Base-by-base conservation (phyloP, 2,888 invertebrate genomes). In the Pristionchus maxplancki region DNA sequence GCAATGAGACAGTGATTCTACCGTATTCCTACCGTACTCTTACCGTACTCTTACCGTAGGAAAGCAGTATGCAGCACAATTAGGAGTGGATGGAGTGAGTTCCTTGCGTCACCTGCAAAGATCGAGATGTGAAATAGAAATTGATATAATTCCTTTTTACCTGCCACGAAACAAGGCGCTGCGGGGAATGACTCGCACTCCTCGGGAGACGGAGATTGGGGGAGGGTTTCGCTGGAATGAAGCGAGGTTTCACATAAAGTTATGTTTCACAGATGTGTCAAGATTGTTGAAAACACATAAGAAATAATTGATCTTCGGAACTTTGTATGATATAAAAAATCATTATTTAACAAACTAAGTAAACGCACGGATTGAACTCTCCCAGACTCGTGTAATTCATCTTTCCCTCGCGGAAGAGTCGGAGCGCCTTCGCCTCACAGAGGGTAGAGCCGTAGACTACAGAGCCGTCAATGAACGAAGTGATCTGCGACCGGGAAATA, bases 381-480 rank as follows among this genome's bases (percentile, higher is more conserved):
- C 88, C 88, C 44, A 89, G 71, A 15, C 90, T 89, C 31, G 93
- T 92, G n/a, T 89, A 90, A 88, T 93, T 93, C 91, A 94, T 84
- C 87, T 90, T 91, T 13, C 94, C 94, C 20, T 93, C 92, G 50
- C 90, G 78, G 88, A 94, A 93, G 1, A 91, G 88, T 37, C 94
- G 88, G 31, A 94, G 90, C 0, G 90, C 87, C 37, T 92, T 90
- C 28, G 93, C 93, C 88, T 93, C 93, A 87, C 94, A 94, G 44
- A 91, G 90, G 6, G 93, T 93, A 20, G 94, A 95, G 5, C 95
- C 94, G 89, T 94, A 94, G 88, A 94, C 91, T 24, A 91, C 93
- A 15, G 93, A 94, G 8, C 92, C 94, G 89, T 94, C 94, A 53
- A 94, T 89, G 90, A 0, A 98, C 97, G 89, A 96, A 96, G 94